Percentiles rank a stretch among this genome's conserved stretches.
Evolutionary conservation across 2,888 invertebrate species (phyloP).

Genomic region (Girardia tigrina): DNA sequence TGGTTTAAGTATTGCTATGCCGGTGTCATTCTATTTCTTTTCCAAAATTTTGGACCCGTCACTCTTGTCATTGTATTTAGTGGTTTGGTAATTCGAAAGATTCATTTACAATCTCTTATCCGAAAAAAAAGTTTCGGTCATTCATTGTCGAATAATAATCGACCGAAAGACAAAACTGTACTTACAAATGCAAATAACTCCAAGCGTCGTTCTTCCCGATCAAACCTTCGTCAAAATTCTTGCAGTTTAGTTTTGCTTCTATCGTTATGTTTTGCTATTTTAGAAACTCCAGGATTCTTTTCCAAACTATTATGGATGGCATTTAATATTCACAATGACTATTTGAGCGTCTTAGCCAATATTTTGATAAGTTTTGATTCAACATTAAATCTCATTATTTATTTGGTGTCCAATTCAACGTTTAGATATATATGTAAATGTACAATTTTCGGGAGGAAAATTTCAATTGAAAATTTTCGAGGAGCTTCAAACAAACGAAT

Average conservation of each 20-base stretch:
- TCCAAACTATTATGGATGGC: neutral
- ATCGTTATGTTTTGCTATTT: constrained; percentile 8
- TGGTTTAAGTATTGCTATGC: constrained; percentile 7
- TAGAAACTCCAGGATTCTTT: neutral
- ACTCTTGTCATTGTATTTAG: neutral
- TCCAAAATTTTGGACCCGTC: neutral
- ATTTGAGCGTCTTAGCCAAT: neutral
- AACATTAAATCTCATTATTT: neutral
- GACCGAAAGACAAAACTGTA: neutral
- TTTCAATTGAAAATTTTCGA: neutral
- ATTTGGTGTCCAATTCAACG: constrained; percentile 1
- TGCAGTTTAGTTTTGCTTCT: constrained; percentile 15
- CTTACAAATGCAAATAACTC: neutral
- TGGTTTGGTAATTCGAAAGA: neutral
- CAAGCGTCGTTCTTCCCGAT: neutral
- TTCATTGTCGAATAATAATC: constrained; percentile 1
- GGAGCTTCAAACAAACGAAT: neutral
- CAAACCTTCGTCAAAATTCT: neutral
- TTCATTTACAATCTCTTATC: neutral
- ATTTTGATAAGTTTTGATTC: neutral
- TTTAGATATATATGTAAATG: constrained; percentile 11
- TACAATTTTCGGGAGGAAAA: neutral
- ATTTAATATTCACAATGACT: constrained; percentile 13
- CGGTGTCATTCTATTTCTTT: neutral
- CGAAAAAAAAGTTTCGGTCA: constrained; percentile 23